Evolutionary conservation across 2,113 vertebrate genomes (phyloP).

Genomic region (Indri indri): DNA sequence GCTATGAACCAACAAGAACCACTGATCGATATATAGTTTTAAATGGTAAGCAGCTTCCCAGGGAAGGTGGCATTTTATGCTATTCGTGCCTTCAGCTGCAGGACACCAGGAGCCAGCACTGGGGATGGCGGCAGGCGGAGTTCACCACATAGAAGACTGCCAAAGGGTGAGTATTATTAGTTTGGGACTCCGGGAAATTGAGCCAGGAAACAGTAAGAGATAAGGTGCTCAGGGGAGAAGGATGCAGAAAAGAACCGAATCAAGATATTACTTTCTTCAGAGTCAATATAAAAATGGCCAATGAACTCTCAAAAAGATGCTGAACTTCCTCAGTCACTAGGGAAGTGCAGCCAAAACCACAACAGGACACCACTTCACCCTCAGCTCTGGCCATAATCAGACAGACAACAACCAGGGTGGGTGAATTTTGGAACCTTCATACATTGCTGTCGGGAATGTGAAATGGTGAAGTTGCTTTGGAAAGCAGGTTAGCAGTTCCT

Average conservation of each 20-base stretch:
- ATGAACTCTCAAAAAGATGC: neutral
- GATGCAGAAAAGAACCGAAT: neutral
- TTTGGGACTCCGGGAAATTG: neutral
- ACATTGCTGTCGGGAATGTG: accelerated
- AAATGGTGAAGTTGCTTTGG: neutral
- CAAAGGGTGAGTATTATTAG: neutral
- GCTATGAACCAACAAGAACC: neutral
- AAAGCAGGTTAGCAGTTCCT: neutral
- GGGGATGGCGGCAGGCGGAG: neutral
- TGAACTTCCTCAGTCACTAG: accelerated
- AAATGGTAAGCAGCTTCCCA: neutral
- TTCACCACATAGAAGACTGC: no score
- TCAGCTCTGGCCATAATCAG: neutral
- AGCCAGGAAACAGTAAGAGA: neutral
- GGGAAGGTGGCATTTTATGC: neutral
- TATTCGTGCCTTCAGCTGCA: no score
- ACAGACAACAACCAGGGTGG: accelerated
- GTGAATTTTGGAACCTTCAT: accelerated
- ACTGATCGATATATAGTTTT: no score
- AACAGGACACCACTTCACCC: accelerated
- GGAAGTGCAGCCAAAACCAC: neutral
- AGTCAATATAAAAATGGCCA: neutral
- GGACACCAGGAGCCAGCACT: neutral
- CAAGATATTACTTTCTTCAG: neutral
- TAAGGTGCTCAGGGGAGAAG: neutral